Conservation (phyloP, 2,113 vertebrate species). For the Pyxicephalus adspersus region DNA sequence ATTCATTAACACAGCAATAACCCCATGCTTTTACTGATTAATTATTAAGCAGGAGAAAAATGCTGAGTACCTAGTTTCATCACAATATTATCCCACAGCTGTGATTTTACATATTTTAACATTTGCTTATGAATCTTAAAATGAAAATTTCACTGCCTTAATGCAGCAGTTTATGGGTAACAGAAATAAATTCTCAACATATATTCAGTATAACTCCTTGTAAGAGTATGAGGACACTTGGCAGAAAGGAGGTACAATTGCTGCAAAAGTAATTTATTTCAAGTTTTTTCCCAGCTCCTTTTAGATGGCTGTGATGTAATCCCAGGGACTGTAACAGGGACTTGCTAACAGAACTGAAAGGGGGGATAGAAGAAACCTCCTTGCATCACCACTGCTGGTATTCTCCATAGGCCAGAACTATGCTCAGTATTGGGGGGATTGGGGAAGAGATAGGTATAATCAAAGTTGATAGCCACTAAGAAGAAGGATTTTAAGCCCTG, state of each 20-base stretch:
- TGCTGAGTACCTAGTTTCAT: constrained; percentile 18
- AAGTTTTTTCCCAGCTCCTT: too few relatives aligned
- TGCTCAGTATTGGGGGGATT: too few relatives aligned
- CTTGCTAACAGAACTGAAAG: too few relatives aligned
- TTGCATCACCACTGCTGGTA: neutral
- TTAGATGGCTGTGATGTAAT: too few relatives aligned
- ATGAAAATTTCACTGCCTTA: neutral
- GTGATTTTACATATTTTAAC: constrained; percentile 47
- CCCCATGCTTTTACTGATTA: constrained; percentile 19
- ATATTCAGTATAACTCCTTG: neutral
- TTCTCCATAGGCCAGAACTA: neutral
- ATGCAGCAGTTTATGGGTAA: constrained; percentile 33
- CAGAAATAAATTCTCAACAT: constrained; percentile 18
- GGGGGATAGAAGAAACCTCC: too few relatives aligned
- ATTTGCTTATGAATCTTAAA: constrained; percentile 27
- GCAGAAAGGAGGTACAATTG: too few relatives aligned
- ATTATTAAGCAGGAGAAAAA: constrained; percentile 25
- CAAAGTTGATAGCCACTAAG: too few relatives aligned
- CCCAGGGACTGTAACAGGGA: too few relatives aligned
- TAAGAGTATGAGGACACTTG: neutral
- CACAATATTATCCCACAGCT: constrained; percentile 40
- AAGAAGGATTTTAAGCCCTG: too few relatives aligned
- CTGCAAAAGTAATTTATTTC: too few relatives aligned
- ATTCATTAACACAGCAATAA: constrained; percentile 3
- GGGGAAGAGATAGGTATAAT: too few relatives aligned